Evolutionary conservation across 2,113 vertebrate genomes (phyloP).

Genomic region (Oncorhynchus keta): DNA sequence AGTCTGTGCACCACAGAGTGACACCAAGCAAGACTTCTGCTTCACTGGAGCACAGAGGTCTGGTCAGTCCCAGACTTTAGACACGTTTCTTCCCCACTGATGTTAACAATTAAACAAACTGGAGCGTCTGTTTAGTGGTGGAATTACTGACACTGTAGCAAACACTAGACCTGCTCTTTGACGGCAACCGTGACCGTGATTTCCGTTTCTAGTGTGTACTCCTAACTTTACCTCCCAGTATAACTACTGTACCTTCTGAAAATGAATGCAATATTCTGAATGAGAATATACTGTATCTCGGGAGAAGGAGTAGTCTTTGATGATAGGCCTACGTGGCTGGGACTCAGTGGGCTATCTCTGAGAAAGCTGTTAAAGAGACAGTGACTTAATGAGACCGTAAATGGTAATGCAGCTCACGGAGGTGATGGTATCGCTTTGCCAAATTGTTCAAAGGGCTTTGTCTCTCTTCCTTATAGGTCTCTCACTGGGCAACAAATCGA

Average conservation of each 20-base stretch:
- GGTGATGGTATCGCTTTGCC: no score
- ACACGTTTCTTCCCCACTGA: neutral
- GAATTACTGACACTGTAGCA: neutral
- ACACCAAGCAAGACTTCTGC: neutral
- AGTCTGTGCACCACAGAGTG: constrained; percentile 2
- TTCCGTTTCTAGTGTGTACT: neutral
- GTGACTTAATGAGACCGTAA: no score
- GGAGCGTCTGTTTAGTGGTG: neutral
- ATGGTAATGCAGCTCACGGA: no score
- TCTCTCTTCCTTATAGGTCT: neutral
- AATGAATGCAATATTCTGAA: neutral
- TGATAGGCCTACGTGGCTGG: no score
- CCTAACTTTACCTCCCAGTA: neutral
- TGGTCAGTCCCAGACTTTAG: neutral
- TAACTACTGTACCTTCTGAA: neutral
- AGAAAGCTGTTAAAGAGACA: neutral
- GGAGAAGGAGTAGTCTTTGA: no score
- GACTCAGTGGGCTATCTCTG: neutral
- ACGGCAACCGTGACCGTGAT: neutral
- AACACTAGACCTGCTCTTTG: neutral
- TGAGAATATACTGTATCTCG: neutral
- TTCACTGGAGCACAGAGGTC: neutral
- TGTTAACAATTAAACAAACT: neutral
- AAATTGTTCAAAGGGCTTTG: neutral
- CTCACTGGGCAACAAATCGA: neutral